These are phyloP conservation scores for Nothura maculosa DNA, from an alignment of 2,797 vertebrate species.

Conservation along the genomic window DNA sequence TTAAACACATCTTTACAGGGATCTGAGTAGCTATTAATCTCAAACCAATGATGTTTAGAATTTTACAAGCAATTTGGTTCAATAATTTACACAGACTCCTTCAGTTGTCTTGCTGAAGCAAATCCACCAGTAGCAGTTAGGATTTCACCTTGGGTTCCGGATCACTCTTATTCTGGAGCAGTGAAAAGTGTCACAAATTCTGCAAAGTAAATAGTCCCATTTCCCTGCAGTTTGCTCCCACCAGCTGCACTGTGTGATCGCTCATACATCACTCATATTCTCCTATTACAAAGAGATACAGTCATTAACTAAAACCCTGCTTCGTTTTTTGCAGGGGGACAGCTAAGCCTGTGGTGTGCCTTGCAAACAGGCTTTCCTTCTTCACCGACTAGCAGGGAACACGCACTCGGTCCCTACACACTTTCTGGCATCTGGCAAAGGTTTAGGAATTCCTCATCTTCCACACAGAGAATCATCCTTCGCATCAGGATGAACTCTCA, in stretches of 20 bases:
- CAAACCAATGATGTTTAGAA: conserved; percentile 15
- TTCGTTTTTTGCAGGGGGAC: not conserved
- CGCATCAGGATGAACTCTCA: conserved; percentile 49
- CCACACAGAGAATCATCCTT: conserved; percentile 31
- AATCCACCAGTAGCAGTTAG: not conserved
- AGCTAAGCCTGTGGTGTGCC: not conserved
- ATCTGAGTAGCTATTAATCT: conserved; percentile 18
- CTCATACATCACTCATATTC: not conserved
- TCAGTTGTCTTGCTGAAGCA: not conserved
- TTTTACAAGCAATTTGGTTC: conserved; percentile 31
- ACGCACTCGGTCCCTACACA: not conserved
- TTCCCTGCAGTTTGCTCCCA: not conserved
- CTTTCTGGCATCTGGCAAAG: conserved; percentile 53
- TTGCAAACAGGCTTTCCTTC: not conserved
- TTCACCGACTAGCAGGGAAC: conserved; percentile 7
- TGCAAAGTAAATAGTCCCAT: not conserved
- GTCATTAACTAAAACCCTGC: not conserved
- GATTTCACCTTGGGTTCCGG: not conserved
- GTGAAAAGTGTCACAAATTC: not conserved
- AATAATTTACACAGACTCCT: conserved; percentile 5
- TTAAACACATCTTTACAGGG: conserved; percentile 47
- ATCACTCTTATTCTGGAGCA: not conserved
- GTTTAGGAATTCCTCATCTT: conserved; percentile 49
- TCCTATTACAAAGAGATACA: not conserved
- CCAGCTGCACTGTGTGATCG: not conserved